These are phyloP conservation scores for Thelaira solivaga DNA, from an alignment of 2,888 invertebrate species.

Conservation along the genomic window DNA sequence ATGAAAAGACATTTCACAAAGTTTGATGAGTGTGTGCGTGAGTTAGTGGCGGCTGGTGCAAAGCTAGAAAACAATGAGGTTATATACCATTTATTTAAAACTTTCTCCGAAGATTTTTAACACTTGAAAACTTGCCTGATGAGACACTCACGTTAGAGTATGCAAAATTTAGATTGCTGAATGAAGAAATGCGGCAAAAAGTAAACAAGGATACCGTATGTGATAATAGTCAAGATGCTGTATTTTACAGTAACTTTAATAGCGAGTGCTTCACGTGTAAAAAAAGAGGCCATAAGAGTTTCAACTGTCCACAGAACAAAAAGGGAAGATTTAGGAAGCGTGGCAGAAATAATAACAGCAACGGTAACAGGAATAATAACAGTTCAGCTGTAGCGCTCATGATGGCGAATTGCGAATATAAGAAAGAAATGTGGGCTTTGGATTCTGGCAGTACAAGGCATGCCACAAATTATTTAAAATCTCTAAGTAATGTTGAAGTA, in stretches of 20 bases:
- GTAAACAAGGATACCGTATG: not conserved
- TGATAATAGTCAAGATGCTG: not conserved
- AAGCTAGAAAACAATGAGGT: constrained; percentile 27
- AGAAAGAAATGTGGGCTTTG: not conserved
- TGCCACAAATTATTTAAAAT: not conserved
- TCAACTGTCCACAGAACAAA: not conserved
- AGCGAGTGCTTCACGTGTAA: not conserved
- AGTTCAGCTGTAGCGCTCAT: not conserved
- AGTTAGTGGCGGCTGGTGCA: constrained; percentile 36
- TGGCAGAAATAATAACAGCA: not conserved
- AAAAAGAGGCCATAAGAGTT: not conserved
- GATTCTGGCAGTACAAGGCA: not conserved
- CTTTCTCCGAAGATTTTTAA: not conserved
- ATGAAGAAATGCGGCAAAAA: constrained; percentile 6
- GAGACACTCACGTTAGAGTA: not conserved
- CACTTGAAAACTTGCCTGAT: constrained; percentile 6
- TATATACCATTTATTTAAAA: constrained; percentile 11
- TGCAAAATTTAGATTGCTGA: not conserved
- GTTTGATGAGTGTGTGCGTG: constrained; percentile 37
- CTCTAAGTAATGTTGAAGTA: not conserved
- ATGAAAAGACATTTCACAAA: constrained; percentile 45
- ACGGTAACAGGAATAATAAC: not conserved
- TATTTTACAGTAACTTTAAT: not conserved
- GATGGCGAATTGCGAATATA: not conserved
- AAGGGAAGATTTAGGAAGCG: not conserved